Evolutionary conservation across 2,888 invertebrate genomes (phyloP).

Genomic region (Aleiodes leptofemur): DNA sequence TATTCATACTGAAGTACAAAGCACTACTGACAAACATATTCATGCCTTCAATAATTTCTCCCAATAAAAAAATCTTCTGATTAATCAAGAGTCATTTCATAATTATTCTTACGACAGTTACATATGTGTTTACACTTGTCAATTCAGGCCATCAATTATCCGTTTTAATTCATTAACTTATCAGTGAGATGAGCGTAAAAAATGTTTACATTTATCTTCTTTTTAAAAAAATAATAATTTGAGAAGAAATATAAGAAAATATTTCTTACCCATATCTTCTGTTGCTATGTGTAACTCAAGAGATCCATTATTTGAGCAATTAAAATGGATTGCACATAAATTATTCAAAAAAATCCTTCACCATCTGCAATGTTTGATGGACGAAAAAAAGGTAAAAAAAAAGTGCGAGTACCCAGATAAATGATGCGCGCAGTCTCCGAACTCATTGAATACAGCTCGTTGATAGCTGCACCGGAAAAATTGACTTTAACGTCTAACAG

Average conservation of each 20-base stretch:
- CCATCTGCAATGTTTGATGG: constrained; percentile 20
- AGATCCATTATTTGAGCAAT: neutral
- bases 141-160: constrained; percentile 17
- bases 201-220: neutral
- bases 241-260: neutral
- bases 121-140: constrained; percentile 11
- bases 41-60: too few species aligned
- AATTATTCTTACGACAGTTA: too few species aligned
- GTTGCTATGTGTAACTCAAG: neutral
- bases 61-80: too few species aligned
- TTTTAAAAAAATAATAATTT: neutral
- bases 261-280: constrained; percentile 20
- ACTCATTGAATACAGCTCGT: constrained; percentile 59
- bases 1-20: too few species aligned
- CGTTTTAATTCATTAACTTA: neutral
- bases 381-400: neutral
- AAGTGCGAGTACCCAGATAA: neutral
- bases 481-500: constrained; percentile 32
- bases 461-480: constrained; percentile 40
- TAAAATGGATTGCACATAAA: neutral
- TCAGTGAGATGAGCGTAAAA: neutral
- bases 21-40: too few species aligned
- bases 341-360: constrained; percentile 12
- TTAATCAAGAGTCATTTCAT: too few species aligned
- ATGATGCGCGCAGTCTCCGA: constrained; percentile 63